A percentile compares a stretch with the other conserved stretches of the same genome.
Evolutionary conservation across 2,888 invertebrate species (phyloP).

Genomic region (Prenolepis imparis): DNA sequence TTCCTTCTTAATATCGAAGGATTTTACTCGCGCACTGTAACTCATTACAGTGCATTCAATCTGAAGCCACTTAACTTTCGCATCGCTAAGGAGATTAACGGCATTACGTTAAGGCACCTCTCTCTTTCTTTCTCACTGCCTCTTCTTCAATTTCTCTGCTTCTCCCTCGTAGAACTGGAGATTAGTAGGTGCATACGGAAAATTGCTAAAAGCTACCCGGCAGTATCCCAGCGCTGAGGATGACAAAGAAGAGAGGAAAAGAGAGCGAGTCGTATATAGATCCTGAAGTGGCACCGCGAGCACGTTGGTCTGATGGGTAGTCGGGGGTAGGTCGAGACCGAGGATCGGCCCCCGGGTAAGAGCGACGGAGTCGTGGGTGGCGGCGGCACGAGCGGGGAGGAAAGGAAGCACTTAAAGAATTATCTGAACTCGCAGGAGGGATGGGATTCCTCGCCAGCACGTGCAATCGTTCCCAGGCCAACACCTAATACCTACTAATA

Average conservation of each 20-base stretch:
- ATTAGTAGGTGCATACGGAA: slow-evolving; percentile 67
- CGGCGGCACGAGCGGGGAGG: slow-evolving; percentile 65
- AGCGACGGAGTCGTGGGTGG: slow-evolving; percentile 69
- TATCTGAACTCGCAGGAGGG: slow-evolving; percentile 85
- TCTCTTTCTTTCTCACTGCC: background rate
- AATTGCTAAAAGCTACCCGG: slow-evolving; percentile 72
- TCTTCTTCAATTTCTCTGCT: background rate
- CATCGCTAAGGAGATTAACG: slow-evolving; percentile 72
- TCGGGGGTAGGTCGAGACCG: slow-evolving; percentile 70
- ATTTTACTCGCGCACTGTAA: slow-evolving; percentile 1
- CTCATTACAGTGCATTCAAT: slow-evolving; percentile 66
- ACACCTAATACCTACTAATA: slow-evolving; percentile 86
- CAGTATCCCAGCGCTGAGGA: slow-evolving; percentile 36
- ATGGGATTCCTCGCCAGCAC: slow-evolving; percentile 83
- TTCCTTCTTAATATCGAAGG: slow-evolving; percentile 32
- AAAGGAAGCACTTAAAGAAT: slow-evolving; percentile 86
- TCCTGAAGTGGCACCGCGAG: slow-evolving; percentile 72
- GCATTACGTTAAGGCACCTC: slow-evolving; percentile 37
- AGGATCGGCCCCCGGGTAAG: slow-evolving; percentile 76
- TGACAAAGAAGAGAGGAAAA: slow-evolving; percentile 51
- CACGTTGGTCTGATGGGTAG: slow-evolving; percentile 71
- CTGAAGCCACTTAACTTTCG: slow-evolving; percentile 70
- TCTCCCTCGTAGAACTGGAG: slow-evolving; percentile 18
- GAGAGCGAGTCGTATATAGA: slow-evolving; percentile 48
- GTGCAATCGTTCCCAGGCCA: slow-evolving; percentile 86